These are phyloP conservation scores for Chrysocyon brachyurus DNA, from an alignment of 2,797 vertebrate species.

Conservation along the genomic window DNA sequence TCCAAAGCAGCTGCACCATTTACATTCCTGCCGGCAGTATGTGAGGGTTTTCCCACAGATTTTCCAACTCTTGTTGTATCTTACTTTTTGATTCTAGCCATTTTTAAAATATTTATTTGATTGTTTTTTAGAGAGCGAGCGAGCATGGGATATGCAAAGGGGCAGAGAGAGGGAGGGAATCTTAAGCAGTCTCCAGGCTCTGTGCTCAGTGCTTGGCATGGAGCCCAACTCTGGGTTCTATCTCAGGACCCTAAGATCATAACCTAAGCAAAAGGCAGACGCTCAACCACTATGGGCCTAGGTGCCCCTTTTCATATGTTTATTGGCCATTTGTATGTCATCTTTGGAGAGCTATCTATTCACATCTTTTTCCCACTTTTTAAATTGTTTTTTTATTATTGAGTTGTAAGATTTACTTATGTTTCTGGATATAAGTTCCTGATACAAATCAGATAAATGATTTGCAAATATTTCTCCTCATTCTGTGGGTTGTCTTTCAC, in stretches of 20 bases:
- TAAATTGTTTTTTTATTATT: not conserved
- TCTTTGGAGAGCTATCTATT: not conserved
- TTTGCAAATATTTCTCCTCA: not conserved
- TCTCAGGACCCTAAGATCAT: not conserved
- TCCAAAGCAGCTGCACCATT: not conserved
- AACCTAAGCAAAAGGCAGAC: not conserved
- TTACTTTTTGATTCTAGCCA: not conserved
- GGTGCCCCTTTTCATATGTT: not conserved
- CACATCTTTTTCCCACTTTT: not conserved
- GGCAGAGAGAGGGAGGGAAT: not conserved
- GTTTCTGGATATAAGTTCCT: not conserved
- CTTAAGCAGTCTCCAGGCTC: not conserved
- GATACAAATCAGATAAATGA: not conserved
- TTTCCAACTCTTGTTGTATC: slow-evolving; percentile 4
- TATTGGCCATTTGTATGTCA: not conserved
- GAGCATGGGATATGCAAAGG: not conserved
- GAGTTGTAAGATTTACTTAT: not conserved
- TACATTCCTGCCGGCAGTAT: not conserved
- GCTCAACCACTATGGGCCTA: too few relatives aligned
- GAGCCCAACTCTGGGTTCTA: not conserved
- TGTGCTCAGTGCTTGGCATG: not conserved
- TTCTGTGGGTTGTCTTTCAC: not conserved
- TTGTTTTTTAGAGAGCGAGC: too few relatives aligned
- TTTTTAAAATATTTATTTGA: not conserved
- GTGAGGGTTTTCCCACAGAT: not conserved